Evolutionary conservation across 1,140 invertebrate species (phyloP).

Genomic region (Pomacea maculata): DNA sequence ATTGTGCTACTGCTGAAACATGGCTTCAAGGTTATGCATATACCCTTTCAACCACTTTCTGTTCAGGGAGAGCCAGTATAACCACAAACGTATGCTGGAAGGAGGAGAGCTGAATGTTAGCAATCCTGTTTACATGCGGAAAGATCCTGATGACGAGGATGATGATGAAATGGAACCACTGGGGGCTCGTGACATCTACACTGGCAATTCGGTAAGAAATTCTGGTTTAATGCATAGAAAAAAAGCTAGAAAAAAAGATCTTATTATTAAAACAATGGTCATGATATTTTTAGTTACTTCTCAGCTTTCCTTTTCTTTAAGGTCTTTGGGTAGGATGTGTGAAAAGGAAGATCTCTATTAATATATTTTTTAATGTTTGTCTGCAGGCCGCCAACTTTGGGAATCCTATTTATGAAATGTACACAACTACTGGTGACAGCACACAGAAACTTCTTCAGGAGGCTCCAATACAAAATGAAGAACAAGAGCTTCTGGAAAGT

Average conservation of each 20-base stretch:
- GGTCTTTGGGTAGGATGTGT: neutral
- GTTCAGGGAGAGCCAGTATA: slow-evolving; percentile 67
- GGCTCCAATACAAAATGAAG: slow-evolving; percentile 66
- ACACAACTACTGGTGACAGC: slow-evolving; percentile 69
- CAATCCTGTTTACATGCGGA: slow-evolving; percentile 85
- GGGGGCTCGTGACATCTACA: slow-evolving; percentile 66
- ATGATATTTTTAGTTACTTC: neutral
- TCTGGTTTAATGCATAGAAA: slow-evolving; percentile 19
- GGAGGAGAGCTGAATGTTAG: slow-evolving; percentile 76
- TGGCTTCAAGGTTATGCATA: no score
- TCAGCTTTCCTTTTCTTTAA: neutral
- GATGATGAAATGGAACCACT: slow-evolving; percentile 71
- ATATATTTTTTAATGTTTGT: slow-evolving; percentile 41
- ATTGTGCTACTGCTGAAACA: no score
- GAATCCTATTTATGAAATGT: slow-evolving; percentile 85
- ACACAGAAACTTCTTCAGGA: slow-evolving; percentile 43
- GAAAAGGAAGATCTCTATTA: neutral
- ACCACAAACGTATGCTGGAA: slow-evolving; percentile 81
- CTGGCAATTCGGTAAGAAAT: slow-evolving; percentile 27
- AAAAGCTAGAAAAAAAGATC: neutral
- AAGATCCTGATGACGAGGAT: slow-evolving; percentile 70
- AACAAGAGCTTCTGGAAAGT: slow-evolving; percentile 68
- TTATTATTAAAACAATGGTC: neutral
- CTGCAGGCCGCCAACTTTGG: slow-evolving; percentile 77
- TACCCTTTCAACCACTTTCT: no score